phyloP scores from a whole-genome alignment of 2,113 vertebrate species.

The Pteruthius melanotis region DNA sequence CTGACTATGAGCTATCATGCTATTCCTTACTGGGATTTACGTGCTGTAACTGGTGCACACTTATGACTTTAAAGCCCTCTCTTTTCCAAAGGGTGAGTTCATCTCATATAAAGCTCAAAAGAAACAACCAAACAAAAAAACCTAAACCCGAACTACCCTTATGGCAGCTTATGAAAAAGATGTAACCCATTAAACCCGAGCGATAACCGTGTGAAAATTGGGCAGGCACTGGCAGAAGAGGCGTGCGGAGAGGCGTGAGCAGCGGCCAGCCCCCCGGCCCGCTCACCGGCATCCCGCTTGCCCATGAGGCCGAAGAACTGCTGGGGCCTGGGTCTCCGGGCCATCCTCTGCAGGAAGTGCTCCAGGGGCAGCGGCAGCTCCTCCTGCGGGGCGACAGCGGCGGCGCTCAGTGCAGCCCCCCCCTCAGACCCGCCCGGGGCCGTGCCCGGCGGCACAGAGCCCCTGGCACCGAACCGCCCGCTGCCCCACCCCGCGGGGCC shows the following conservation, averaged over 20 bases:
- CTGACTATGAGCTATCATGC: rapidly evolving
- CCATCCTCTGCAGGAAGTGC: constrained; percentile 89
- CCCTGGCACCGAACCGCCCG: rapidly evolving
- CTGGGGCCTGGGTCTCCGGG: constrained; percentile 89
- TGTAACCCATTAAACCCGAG: no score
- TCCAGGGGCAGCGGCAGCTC: constrained; percentile 79
- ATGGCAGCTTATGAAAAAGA: neutral
- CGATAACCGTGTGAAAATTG: rapidly evolving
- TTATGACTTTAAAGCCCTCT: neutral
- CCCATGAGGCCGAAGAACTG: constrained; percentile 98
- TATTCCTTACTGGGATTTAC: neutral
- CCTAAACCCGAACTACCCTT: neutral
- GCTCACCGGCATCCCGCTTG: constrained; percentile 89
- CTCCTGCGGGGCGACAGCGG: constrained; percentile 56
- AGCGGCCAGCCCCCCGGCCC: neutral
- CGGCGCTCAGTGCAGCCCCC: neutral
- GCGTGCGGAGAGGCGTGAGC: neutral
- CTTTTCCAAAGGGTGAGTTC: neutral
- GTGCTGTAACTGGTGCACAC: rapidly evolving
- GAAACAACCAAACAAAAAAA: neutral
- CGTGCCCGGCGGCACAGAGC: neutral
- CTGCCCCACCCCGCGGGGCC: neutral
- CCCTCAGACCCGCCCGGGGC: rapidly evolving
- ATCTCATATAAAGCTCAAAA: neutral
- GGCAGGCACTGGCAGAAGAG: neutral